These are phyloP conservation scores for Tanaodytes sp. DNA, from an alignment of 2,888 invertebrate species.

Conservation along the genomic window DNA sequence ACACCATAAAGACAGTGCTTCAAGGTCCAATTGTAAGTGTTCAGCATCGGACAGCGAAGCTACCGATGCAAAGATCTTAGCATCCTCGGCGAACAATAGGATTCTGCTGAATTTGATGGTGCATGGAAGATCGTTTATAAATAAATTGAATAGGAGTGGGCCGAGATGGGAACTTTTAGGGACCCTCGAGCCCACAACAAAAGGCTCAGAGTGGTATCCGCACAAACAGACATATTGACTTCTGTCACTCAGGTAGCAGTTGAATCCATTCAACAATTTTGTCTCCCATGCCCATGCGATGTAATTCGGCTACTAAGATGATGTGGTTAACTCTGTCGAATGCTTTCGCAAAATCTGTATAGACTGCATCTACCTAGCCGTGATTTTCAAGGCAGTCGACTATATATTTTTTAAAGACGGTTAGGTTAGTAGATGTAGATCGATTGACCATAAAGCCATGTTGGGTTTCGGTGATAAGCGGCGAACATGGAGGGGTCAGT, in stretches of 20 bases:
- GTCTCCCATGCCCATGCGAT: neutral
- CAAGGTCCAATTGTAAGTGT: neutral
- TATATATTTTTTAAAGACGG: no score
- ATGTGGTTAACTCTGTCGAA: no score
- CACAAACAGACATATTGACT: neutral
- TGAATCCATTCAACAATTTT: constrained; percentile 5
- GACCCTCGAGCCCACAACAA: no score
- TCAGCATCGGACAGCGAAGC: neutral
- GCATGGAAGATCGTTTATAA: constrained; percentile 2
- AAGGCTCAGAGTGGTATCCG: neutral
- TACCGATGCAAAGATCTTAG: neutral
- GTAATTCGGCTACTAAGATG: no score
- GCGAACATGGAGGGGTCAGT: neutral
- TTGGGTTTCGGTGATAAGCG: neutral
- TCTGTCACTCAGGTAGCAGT: constrained; percentile 3
- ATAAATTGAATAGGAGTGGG: no score
- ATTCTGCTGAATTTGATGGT: neutral
- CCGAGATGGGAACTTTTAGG: no score
- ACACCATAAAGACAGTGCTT: neutral
- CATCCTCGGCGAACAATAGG: constrained; percentile 12
- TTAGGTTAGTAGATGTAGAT: no score
- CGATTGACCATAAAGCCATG: no score
- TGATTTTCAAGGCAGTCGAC: neutral
- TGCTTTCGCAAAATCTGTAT: no score
- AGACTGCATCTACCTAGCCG: no score